Conservation (phyloP, 2,888 invertebrate genomes). For the Drosophila anomalata region DNA sequence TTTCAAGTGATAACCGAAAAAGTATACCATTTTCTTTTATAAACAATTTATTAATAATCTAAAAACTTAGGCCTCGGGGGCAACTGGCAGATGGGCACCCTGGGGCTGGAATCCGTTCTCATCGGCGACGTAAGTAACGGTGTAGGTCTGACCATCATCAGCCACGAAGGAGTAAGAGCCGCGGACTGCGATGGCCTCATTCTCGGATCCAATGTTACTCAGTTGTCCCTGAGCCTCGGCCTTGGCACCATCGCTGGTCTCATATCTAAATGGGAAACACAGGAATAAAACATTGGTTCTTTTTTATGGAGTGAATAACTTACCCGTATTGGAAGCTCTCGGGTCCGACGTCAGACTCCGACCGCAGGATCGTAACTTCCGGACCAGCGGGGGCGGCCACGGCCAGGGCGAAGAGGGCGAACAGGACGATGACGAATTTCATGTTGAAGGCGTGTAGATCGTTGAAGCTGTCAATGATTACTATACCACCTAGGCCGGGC, state of each 20-base stretch:
- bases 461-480: conserved; percentile 11
- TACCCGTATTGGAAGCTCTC: conserved; percentile 84
- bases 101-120: conserved; percentile 84
- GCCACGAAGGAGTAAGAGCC: conserved; percentile 84
- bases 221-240: too few relatives aligned
- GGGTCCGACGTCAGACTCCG: conserved; percentile 76
- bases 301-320: too few relatives aligned
- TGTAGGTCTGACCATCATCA: conserved; percentile 85
- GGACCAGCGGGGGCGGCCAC: conserved; percentile 61
- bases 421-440: conserved; percentile 72
- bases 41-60: conserved; percentile 20
- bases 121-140: conserved; percentile 84
- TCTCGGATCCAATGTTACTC: conserved; percentile 80
- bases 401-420: conserved; percentile 72
- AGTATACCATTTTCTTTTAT: too few relatives aligned
- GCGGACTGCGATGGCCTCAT: conserved; percentile 59
- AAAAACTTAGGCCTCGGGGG: conserved; percentile 54
- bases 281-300: too few relatives aligned
- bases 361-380: conserved; percentile 8
- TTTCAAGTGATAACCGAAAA: too few relatives aligned
- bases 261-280: neutral
- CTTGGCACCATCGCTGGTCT: conserved; percentile 76
- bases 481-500: conserved; percentile 1
- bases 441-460: conserved; percentile 49
- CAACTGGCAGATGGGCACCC: conserved; percentile 84